Conservation (phyloP, 2,797 vertebrate genomes). For the Psittacula echo region DNA sequence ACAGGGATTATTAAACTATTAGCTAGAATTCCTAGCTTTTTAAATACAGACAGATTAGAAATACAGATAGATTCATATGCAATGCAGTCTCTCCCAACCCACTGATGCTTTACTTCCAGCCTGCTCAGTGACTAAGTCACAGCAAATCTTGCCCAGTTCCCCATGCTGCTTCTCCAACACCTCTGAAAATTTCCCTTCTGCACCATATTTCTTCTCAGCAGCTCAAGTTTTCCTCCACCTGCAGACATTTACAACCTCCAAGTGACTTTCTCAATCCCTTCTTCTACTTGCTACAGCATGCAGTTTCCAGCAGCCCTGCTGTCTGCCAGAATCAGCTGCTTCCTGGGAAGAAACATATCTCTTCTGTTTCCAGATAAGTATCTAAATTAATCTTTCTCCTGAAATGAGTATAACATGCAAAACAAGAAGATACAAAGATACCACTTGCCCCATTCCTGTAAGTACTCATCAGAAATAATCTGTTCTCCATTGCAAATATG, state of each 20-base stretch:
- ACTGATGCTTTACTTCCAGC: not conserved
- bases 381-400: slow-evolving; percentile 11
- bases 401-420: not conserved
- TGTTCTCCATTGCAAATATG: not conserved
- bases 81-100: not conserved
- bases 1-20: not conserved
- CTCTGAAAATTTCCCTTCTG: not conserved
- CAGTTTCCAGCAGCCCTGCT: not conserved
- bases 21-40: not conserved
- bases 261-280: not conserved
- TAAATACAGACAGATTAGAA: not conserved
- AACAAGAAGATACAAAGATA: not conserved
- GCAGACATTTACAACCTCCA: slow-evolving; percentile 14
- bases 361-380: not conserved
- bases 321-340: slow-evolving; percentile 7
- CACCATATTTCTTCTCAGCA: not conserved
- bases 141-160: not conserved
- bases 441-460: slow-evolving; percentile 5
- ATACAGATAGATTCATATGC: not conserved
- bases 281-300: not conserved
- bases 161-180: not conserved
- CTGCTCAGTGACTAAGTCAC: not conserved
- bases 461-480: not conserved
- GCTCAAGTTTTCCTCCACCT: slow-evolving; percentile 25
- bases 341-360: not conserved